Evolutionary conservation across 2,888 invertebrate genomes (phyloP).

Genomic region (Ennomos quercinarius): DNA sequence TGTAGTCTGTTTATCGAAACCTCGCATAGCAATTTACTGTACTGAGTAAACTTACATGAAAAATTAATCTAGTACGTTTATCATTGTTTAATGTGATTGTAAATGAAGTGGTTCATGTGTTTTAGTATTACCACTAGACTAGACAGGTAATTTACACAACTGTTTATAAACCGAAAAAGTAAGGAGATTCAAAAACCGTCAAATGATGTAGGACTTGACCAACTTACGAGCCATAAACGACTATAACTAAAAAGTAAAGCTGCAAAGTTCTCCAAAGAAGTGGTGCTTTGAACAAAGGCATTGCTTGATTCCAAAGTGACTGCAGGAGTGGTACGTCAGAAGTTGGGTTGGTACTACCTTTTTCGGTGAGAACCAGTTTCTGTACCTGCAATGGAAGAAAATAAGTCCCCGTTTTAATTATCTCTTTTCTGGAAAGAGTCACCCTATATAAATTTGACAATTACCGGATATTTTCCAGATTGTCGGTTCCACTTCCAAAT

Average conservation of each 20-base stretch:
- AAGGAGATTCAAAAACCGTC: too few relatives aligned
- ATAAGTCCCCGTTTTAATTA: background rate
- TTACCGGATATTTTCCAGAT: constrained; percentile 44
- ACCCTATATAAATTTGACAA: constrained; percentile 10
- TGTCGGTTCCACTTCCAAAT: constrained; percentile 84
- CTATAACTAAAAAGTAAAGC: constrained; percentile 33
- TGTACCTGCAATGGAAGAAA: constrained; percentile 47
- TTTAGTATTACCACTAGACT: too few relatives aligned
- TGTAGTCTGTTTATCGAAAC: too few relatives aligned
- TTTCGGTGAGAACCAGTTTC: constrained; percentile 50
- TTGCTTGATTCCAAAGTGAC: constrained; percentile 38
- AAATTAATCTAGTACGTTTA: too few relatives aligned
- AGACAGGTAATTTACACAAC: too few relatives aligned
- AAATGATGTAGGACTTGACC: too few relatives aligned
- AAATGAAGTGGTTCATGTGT: too few relatives aligned
- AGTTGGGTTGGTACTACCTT: constrained; percentile 33
- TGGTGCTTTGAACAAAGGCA: constrained; percentile 35
- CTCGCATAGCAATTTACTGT: too few relatives aligned
- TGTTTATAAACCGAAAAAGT: too few relatives aligned
- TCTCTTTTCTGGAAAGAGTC: background rate
- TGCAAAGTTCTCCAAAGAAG: constrained; percentile 30
- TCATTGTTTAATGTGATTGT: too few relatives aligned
- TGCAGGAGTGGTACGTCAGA: constrained; percentile 55
- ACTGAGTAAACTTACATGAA: too few relatives aligned
- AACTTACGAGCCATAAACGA: constrained; percentile 30